Evolutionary conservation across 2,113 vertebrate species (phyloP), one percentile per base, ranked within the genome.

Genomic region (Erythrocebus patas): DNA sequence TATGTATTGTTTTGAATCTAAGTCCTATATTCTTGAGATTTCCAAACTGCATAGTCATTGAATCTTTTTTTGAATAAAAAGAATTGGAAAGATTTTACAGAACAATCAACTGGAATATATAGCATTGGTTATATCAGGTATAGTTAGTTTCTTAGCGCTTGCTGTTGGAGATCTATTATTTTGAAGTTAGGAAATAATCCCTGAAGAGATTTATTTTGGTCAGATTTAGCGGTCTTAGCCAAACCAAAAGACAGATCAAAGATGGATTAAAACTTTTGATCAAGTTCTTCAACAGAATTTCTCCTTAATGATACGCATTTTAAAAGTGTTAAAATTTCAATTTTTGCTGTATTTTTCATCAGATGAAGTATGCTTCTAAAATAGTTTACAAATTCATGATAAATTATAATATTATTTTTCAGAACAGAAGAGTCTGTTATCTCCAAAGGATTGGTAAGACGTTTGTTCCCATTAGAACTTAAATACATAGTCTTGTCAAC

Each of bases 371-470:
- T 95, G 13, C 72, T 81, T 95, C 40, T 97, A 75, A 96, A 91
- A 50, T n/a, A 94, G 38, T 59, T 79, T 93, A 88, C 75, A 93
- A 97, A 97, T 70, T 76, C 20, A 80, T 61, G 38, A 93, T 96
- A 81, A 80, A 96, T 94, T 97, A 79, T 91, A 94, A 97, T 96
- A 89, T 98, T 95, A 10, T 98, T 73, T 98, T 93, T 83, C 98
- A 99, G 99, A 98, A 99, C 99, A 98, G 99, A 99, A 97, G 99
- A 99, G 98, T 99, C 99, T 9, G 40, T 99, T 96, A 98, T 99
- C 97, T 99, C 99, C 73, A 99, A 99, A 99, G 99, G 99, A 98
- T 98, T 99, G 98, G 99, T 99, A 99, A 99, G 99, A 98, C 95
- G 5, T 92, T 97, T 96, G 59, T 14, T 66, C 13, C 25, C 12